These are phyloP conservation scores for Galerucella calmariensis DNA, from an alignment of 2,888 invertebrate genomes.

Conservation along the genomic window DNA sequence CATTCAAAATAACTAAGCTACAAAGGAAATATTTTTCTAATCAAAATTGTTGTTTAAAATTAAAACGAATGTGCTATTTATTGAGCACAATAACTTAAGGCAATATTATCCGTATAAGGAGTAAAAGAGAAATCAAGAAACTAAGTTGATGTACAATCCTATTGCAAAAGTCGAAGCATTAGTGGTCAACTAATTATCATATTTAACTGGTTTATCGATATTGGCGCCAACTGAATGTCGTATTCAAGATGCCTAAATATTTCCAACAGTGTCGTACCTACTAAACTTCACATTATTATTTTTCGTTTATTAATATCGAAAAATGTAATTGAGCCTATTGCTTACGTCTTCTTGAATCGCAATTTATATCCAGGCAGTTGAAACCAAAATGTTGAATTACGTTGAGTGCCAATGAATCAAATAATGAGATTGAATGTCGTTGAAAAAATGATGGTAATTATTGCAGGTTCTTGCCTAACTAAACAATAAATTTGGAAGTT, in stretches of 20 bases:
- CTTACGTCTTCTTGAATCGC: too few species aligned
- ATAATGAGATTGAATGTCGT: too few species aligned
- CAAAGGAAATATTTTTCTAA: background rate
- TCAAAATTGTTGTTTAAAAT: conserved; percentile 22
- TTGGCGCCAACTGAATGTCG: conserved; percentile 33
- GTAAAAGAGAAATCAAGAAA: conserved; percentile 36
- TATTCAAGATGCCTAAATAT: background rate
- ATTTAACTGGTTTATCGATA: conserved; percentile 15
- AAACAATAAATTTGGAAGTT: too few species aligned
- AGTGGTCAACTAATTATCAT: conserved; percentile 20
- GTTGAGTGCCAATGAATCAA: too few species aligned
- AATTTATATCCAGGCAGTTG: too few species aligned
- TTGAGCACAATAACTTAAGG: conserved; percentile 24
- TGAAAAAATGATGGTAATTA: too few species aligned
- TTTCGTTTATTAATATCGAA: too few species aligned
- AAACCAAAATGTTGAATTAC: too few species aligned
- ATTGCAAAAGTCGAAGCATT: conserved; percentile 32
- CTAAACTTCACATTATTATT: too few species aligned
- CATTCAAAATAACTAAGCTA: background rate
- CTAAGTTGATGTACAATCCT: conserved; percentile 14
- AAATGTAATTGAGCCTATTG: too few species aligned
- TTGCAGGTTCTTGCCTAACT: too few species aligned
- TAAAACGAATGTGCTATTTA: conserved; percentile 12
- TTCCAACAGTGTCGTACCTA: background rate
- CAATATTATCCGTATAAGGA: conserved; percentile 41